phyloP scores from a whole-genome alignment of 2,113 vertebrate species.

The Passerina amoena region DNA sequence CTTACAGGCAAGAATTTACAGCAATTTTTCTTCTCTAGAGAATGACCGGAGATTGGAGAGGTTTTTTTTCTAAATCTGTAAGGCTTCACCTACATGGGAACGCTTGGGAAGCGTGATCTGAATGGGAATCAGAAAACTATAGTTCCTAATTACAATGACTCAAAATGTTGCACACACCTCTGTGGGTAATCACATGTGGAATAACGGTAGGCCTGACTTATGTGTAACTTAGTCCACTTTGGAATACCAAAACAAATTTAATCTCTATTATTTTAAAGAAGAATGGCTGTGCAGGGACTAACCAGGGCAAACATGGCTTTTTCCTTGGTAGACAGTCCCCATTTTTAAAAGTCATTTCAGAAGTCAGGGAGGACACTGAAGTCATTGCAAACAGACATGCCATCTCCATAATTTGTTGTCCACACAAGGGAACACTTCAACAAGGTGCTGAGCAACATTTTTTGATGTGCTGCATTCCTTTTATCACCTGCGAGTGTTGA shows the following conservation, averaged over 20 bases:
- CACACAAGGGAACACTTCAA: background rate
- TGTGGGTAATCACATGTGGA: background rate
- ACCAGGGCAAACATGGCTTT: background rate
- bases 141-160: background rate
- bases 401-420: background rate
- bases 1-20: background rate
- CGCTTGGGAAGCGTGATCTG: background rate
- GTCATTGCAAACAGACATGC: background rate
- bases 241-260: background rate
- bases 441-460: background rate
- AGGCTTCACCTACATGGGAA: background rate
- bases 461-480: background rate
- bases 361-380: background rate
- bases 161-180: background rate
- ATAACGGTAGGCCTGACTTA: background rate
- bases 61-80: background rate
- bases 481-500: background rate
- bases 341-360: background rate
- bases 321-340: background rate
- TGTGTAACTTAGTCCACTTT: background rate
- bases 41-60: background rate
- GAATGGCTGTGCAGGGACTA: background rate
- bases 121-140: background rate
- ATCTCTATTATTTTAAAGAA: background rate
- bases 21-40: background rate